Conservation (phyloP, 2,113 vertebrate genomes). For the Thalassarche chlororhynchos region DNA sequence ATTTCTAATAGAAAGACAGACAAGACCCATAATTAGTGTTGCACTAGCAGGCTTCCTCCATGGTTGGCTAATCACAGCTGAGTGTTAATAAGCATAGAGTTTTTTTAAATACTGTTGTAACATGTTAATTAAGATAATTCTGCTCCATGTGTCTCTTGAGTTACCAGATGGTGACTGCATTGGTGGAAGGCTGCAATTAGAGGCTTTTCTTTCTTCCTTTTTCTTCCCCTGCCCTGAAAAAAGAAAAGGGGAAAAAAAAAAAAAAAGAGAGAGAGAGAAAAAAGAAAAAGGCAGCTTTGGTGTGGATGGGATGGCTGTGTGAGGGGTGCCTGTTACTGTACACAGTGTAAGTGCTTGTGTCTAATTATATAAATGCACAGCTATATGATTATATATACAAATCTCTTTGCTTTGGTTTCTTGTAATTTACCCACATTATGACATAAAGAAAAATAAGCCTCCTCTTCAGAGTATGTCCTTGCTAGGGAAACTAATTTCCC, state of each 20-base stretch:
- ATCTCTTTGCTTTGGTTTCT: conserved; percentile 48
- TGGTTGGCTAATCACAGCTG: conserved; percentile 64
- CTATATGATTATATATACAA: conserved; percentile 72
- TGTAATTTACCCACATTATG: conserved; percentile 46
- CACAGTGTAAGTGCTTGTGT: conserved; percentile 59
- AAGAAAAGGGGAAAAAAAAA: neutral
- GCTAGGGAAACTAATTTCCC: conserved; percentile 28
- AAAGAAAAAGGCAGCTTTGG: conserved; percentile 3
- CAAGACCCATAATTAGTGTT: conserved; percentile 58
- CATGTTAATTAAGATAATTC: conserved; percentile 82
- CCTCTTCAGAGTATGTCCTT: conserved; percentile 9
- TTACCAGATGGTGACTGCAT: conserved; percentile 78
- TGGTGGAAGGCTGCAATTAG: conserved; percentile 78
- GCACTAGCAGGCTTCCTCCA: conserved; percentile 19
- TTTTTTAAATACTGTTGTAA: conserved; percentile 71
- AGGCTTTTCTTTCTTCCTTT: conserved; percentile 68
- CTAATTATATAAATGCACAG: conserved; percentile 75
- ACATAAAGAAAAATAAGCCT: conserved; percentile 34
- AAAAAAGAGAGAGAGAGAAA: too few relatives aligned
- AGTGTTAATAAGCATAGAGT: conserved; percentile 65
- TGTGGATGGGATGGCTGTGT: conserved; percentile 57
- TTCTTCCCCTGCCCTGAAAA: neutral
- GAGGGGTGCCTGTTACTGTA: conserved; percentile 68
- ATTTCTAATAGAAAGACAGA: conserved; percentile 52
- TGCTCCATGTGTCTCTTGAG: conserved; percentile 66